Evolutionary conservation across 2,797 vertebrate genomes (phyloP), one percentile per base, ranked within the genome.

Genomic region (Sebastes ruberrimus): DNA sequence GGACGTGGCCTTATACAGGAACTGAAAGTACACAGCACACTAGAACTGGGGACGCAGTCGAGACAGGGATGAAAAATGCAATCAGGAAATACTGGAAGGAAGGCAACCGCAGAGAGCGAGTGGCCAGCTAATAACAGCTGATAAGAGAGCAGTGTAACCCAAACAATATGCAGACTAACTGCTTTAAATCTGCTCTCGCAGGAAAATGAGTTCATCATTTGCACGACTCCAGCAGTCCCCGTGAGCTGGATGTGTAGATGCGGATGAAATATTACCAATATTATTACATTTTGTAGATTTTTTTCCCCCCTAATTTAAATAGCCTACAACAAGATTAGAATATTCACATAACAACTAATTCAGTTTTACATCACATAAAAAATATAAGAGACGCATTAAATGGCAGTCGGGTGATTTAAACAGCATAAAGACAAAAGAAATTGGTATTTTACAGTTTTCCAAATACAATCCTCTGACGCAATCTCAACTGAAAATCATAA

Each of bases 11-110:
- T 87, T 65, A 55, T 42, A 75, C 80, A 82, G 86, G 76, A 90
- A 88, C 32, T 85, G 87, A 90, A 92, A 89, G 89, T 92, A 86
- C 77, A 88, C 72, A 77, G 82, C 74, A 73, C 71, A 72, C 80
- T 82, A 89, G 73, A 78, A 86, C 57, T 7, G 28, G 80, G 82
- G 82, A 87, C 8, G 57, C 60, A 63, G 83, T 78, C 71, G 71
- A 88, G 76, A 83, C 81, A 67, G 76, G 72, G 71, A 87, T 80
- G 75, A 92, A 93, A 87, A 92, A 93, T 88, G 85, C 76, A 89
- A 92, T 92, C 92, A 95, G 93, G 94, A 95, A 92, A 93, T 87
- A 88, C 84, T 91, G 91, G 90, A 93, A 95, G 92, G 93, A 95
- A 95, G 85, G 87, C 80, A 84, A 88, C 81, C 81, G 81, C 88